These are phyloP conservation scores for Epinephelus fuscoguttatus DNA, from an alignment of 2,113 vertebrate species.

Conservation along the genomic window DNA sequence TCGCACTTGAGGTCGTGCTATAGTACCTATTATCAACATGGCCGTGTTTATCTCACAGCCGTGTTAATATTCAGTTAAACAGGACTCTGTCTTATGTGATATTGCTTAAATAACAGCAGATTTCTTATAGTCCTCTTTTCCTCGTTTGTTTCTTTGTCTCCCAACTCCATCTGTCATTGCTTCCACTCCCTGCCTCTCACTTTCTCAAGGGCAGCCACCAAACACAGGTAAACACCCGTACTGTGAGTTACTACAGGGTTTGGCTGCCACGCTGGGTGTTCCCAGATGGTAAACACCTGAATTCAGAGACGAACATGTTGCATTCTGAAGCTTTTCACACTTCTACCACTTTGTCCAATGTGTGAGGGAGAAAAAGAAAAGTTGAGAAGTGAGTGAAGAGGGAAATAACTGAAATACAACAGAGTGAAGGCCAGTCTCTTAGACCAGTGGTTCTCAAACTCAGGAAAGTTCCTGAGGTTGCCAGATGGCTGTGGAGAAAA, in stretches of 20 bases:
- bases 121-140: rapidly evolving
- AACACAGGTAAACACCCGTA: conserved; percentile 33
- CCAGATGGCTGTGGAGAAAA: neutral
- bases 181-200: conserved; percentile 5
- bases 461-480: neutral
- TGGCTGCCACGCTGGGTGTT: neutral
- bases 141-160: neutral
- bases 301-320: conserved; percentile 29
- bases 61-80: too few relatives aligned
- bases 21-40: too few relatives aligned
- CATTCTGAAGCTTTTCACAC: conserved; percentile 60
- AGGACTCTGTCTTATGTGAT: too few relatives aligned
- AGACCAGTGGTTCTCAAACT: neutral
- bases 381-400: neutral
- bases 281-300: conserved; percentile 12
- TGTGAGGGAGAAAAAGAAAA: neutral
- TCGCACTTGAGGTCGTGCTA: too few relatives aligned
- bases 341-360: conserved; percentile 24
- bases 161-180: neutral
- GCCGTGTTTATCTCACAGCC: too few relatives aligned
- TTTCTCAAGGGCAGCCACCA: conserved; percentile 31
- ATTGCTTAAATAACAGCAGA: too few relatives aligned
- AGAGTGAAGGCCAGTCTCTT: neutral
- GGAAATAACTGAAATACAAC: neutral
- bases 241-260: conserved; percentile 4